These are phyloP conservation scores for Xiphorhynchus elegans DNA, from an alignment of 2,113 vertebrate species.

Conservation along the genomic window DNA sequence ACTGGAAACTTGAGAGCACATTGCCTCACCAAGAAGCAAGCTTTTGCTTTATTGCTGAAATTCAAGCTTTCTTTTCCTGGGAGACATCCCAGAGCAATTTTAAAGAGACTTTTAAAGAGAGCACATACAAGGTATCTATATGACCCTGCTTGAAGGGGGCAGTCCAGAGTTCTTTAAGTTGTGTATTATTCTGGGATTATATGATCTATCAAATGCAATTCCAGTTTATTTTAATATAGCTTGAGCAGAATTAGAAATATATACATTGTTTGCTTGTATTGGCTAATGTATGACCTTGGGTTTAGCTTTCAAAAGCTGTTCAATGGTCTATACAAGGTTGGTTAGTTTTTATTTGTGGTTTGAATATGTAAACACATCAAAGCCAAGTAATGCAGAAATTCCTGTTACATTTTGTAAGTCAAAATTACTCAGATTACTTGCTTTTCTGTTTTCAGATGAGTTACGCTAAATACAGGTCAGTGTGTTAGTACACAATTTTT, in stretches of 20 bases:
- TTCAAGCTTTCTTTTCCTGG: not conserved
- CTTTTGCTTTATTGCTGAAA: not conserved
- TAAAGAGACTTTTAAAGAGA: not conserved
- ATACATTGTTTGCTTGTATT: not conserved
- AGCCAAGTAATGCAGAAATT: not conserved
- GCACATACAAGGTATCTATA: not conserved
- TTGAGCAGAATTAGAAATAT: not conserved
- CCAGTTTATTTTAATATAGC: not conserved
- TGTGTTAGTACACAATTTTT: not conserved
- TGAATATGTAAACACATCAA: not conserved
- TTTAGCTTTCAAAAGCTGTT: not conserved
- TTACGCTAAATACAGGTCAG: not conserved
- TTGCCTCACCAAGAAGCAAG: not conserved
- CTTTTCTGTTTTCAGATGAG: not conserved
- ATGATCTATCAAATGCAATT: not conserved
- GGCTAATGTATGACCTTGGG: not conserved
- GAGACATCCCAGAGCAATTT: not conserved
- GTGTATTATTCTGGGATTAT: not conserved
- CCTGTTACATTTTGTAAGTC: not conserved
- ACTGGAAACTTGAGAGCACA: not conserved
- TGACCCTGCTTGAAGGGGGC: not conserved
- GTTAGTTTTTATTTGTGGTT: not conserved
- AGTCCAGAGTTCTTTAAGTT: not conserved
- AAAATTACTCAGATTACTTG: not conserved
- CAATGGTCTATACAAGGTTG: not conserved